Conservation (phyloP, 2,113 vertebrate genomes). For the Sinosuthora webbiana region DNA sequence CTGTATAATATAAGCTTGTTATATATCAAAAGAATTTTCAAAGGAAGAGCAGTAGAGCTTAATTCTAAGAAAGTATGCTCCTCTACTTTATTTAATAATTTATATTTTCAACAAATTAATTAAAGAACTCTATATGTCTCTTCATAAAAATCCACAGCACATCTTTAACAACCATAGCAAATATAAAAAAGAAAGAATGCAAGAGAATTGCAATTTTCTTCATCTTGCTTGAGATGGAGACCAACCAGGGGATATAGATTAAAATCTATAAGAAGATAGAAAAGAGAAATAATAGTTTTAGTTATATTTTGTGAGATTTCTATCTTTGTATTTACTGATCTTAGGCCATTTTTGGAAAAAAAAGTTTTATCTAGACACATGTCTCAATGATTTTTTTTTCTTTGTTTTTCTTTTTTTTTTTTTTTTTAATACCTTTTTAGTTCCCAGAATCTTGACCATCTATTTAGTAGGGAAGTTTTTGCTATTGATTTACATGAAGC, state of each 20-base stretch:
- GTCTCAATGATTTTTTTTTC: neutral
- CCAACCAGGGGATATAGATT: neutral
- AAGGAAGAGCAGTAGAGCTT: neutral
- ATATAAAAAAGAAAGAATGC: neutral
- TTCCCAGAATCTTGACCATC: neutral
- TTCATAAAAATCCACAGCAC: neutral
- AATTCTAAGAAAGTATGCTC: neutral
- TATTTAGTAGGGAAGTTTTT: neutral
- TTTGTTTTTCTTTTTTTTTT: too few relatives aligned
- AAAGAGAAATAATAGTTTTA: neutral
- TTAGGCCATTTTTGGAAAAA: neutral
- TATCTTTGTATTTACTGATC: neutral
- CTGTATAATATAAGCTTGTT: neutral
- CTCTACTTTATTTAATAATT: neutral
- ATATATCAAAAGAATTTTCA: neutral
- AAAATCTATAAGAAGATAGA: too few relatives aligned
- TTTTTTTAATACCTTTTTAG: neutral
- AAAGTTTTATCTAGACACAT: neutral
- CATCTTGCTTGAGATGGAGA: neutral
- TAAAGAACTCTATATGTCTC: neutral
- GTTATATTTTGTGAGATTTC: neutral
- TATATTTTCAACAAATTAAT: neutral
- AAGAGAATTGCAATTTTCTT: neutral
- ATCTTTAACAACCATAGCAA: neutral
- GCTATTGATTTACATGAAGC: neutral